Evolutionary conservation across 35 echinoderm and acorn worm species (phyloP), one percentile per base, ranked within the genome.

Genomic region (Apostichopus japonicus): DNA sequence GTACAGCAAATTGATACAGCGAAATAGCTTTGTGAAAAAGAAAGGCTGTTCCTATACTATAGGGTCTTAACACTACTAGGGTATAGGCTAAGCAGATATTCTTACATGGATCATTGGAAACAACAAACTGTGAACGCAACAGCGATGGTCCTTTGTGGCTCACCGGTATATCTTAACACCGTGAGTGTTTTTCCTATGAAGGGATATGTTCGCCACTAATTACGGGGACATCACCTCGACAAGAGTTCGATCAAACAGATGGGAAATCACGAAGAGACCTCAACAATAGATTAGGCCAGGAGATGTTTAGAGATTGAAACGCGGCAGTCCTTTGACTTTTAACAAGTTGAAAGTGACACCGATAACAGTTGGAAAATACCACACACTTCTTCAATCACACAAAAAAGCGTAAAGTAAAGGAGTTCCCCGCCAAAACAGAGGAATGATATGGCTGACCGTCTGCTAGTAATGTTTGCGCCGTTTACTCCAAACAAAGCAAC

Each of bases 401-500:
- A 61, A 58, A 24, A 24, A 84, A 84, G 16, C 54, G 57, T 84
- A 83, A 44, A n/a, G 56, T 4, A 55, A 84, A 51, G 81, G 81
- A 84, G 6, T 58, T 17, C 21, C 17, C 81, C 81, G 54, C 81
- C 81, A 84, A 84, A 84, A 58, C 81, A 54, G 53, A 53, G 44
- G 53, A 84, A 84, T 52, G 79, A 81, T 81, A 84, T 33, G 51
- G 23, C 81, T 83, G 81, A 84, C 81, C 81, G 81, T 84, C 53
- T 84, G 54, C 54, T 57, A 10, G 15, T n/a, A 54, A 21, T 83
- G 54, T 83, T 83, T 83, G 79, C 79, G n/a, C 54, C 79, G 51
- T 44, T 54, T 83, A 15, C 79, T 55, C 24, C 79, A 83, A 83
- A 83, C 79, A 83, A 83, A 83, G 54, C 79, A 83, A 83, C 55